Evolutionary conservation across 2,888 invertebrate genomes (phyloP).

Genomic region (Scaptomyza parva): DNA sequence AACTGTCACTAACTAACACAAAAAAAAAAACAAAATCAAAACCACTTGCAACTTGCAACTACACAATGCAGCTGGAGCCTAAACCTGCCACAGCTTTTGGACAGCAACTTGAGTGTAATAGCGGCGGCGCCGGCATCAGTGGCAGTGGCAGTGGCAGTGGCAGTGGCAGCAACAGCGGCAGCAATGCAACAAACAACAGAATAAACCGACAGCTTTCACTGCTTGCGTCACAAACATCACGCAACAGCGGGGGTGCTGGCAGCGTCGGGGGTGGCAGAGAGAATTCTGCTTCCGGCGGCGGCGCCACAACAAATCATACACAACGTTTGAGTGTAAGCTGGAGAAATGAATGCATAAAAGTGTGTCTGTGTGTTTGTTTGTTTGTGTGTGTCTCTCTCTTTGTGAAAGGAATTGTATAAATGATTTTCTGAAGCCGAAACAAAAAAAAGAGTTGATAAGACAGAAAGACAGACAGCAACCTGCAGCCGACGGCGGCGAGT

Average conservation of each 20-base stretch:
- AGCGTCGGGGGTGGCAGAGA: conserved; percentile 85
- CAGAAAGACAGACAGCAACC: not conserved
- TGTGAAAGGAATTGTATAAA: conserved; percentile 5
- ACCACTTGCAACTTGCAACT: conserved; percentile 5
- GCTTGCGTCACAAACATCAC: conserved; percentile 86
- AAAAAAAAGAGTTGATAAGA: conserved; percentile 21
- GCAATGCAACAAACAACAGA: conserved; percentile 85
- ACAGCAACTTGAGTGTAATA: conserved; percentile 86
- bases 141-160: conserved; percentile 54
- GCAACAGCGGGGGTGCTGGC: conserved; percentile 66
- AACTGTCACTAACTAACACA: conserved; percentile 56
- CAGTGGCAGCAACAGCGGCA: conserved; percentile 83
- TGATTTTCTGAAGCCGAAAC: conserved; percentile 22
- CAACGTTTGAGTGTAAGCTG: conserved; percentile 91
- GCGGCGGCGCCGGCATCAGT: conserved; percentile 75
- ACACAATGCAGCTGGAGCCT: conserved; percentile 66
- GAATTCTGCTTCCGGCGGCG: conserved; percentile 85
- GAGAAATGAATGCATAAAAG: conserved; percentile 7
- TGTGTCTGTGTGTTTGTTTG: conserved; percentile 11
- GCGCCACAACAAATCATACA: conserved; percentile 84
- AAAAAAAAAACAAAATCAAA: conserved; percentile 18
- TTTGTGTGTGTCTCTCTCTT: conserved; percentile 30
- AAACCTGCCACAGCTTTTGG: conserved; percentile 87
- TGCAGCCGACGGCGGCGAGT: conserved; percentile 10
- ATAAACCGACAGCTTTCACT: conserved; percentile 89